Evolutionary conservation across 2,888 invertebrate genomes (phyloP), one percentile per base, ranked within the genome.

Genomic region (Xestobium rufovillosum): DNA sequence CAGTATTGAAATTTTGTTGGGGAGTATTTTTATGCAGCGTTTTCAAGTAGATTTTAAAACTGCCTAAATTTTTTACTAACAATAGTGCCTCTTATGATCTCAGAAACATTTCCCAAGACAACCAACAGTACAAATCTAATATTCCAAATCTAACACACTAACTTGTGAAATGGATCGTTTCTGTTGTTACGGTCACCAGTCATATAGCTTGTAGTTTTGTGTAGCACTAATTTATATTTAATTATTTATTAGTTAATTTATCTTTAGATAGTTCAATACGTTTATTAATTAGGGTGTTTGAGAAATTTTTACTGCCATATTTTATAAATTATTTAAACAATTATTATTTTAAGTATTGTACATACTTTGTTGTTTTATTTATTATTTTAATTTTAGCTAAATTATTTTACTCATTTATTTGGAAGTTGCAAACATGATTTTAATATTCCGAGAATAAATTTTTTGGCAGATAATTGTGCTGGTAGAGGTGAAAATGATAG

Each of bases 61-160:
- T 19, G 23, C 23, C 23, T 19, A 19, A 19, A 19, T 8, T 19
- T 19, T 19, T 19, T 19, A 19, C 23, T 19, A 19, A 19, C 23
- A 19, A 19, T 58, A 63, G 63, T 63, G 63, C 63, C 63, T 63
- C 57, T 19, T 55, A 58, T 61, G 60, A 63, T 61, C 61, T 63
- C 60, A 57, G 38, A 44, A 47, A 49, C 42, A 50, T 44, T 44
- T 46, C 46, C 48, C 42, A 52, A 50, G 51, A 48, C 48, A 52
- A 53, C 51, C 51, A 51, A 53, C 54, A 62, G 61, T 62, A 62
- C 61, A 62, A 62, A 60, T 47, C 49, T 49, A 49, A 44, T 50
- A 55, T 57, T 56, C 54, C 52, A 50, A 50, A 49, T 47, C n/a
- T 49, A 48, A 47, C 39, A 34, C 23, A 29, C 29, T 30, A 39